Base-by-base conservation (phyloP, 37 sponge, comb jelly and placozoan genomes). In the Chondrilla cf. caribensis region DNA sequence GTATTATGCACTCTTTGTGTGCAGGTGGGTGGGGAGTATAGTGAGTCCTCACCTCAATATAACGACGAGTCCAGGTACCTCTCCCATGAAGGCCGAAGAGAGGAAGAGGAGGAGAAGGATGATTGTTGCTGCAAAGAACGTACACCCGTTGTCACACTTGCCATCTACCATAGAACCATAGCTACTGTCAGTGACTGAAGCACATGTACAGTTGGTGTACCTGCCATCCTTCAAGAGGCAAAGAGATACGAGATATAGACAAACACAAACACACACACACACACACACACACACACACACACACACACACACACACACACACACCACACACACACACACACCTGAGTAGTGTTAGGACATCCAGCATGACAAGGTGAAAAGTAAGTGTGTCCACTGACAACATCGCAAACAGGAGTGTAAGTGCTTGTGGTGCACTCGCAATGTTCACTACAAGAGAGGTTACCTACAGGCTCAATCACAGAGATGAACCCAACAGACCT, bases 341-440 rank as follows among this genome's bases (percentile, higher is more conserved):
- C 76, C 44, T 73, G n/a, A 3, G 76, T 73, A 37, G 44, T 38
- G 76, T 39, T 73, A 3, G 41, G 38, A 83, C 84, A 83, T 0
- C 84, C 84, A 2, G 84, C 84, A 58, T 75, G 76, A 58, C 84
- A 83, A 2, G 84, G 76, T 42, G 84, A 73, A 58, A 83, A 83
- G 84, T 83, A 73, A 24, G 71, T 70, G 58, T 62, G 2, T 0
- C 71, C 76, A 75, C 33, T 42, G 21, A 33, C 32, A 18, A 68
- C 70, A 32, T 47, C 58, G 19, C 58, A 58, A 6, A 58, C 82
- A 29, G 82, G 60, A 19, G 36, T 36, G 39, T 82, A 32, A 9
- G 55, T 65, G 47, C 33, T 82, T 8, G 82, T 39, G 25, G 24
- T 39, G 40, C 76, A 73, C 43, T 43, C 76, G 24, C 76, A 73